Evolutionary conservation across 2,113 vertebrate genomes (phyloP).

Genomic region (Hystrix brachyura): DNA sequence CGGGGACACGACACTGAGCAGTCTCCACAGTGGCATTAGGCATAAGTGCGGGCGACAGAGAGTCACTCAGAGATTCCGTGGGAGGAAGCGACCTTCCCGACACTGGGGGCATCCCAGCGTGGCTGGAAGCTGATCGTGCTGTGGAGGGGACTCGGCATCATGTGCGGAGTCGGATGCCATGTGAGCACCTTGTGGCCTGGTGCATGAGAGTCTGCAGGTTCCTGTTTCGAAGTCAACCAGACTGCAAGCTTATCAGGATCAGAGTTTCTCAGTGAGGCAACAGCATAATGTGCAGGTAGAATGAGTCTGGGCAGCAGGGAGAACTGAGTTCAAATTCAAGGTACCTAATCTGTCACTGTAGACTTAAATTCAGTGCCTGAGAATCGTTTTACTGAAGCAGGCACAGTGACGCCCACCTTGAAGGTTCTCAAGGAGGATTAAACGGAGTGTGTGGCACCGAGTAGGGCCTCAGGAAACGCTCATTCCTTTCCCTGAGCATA

Average conservation of each 20-base stretch:
- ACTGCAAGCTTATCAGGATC: neutral
- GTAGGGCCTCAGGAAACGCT: neutral
- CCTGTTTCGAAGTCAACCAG: neutral
- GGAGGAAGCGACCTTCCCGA: neutral
- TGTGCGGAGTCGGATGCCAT: neutral
- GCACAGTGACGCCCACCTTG: neutral
- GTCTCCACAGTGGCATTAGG: neutral
- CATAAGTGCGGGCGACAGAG: neutral
- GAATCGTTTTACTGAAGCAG: neutral
- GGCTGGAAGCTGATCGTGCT: neutral
- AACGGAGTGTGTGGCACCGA: neutral
- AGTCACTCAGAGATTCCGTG: neutral
- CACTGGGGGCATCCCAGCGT: neutral
- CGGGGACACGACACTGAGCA: neutral
- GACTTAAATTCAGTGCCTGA: neutral
- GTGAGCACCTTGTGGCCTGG: neutral
- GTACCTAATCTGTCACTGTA: neutral
- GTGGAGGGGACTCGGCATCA: neutral
- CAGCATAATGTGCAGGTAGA: neutral
- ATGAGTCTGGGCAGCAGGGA: neutral
- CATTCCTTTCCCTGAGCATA: neutral
- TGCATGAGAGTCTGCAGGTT: neutral
- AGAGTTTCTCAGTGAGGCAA: conserved; percentile 2
- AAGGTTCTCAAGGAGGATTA: neutral
- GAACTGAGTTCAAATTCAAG: neutral